These are phyloP conservation scores for Cyclura pinguis DNA, from an alignment of 2,797 vertebrate species.

Conservation along the genomic window DNA sequence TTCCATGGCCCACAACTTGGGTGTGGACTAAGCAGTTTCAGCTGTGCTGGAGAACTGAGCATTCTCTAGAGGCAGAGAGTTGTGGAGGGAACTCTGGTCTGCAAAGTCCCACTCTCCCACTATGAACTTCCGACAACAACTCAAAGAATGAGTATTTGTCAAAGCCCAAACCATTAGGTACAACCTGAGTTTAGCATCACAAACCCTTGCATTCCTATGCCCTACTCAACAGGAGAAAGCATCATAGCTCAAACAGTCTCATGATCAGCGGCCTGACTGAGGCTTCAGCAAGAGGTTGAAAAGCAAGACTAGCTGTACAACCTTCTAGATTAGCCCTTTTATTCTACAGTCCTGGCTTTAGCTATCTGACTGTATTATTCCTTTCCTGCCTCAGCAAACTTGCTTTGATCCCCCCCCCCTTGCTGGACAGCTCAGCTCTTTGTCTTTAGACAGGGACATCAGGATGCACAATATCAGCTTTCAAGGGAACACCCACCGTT, in stretches of 20 bases:
- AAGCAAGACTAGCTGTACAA: background rate
- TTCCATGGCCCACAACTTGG: background rate
- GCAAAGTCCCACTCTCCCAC: no score
- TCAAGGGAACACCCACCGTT: background rate
- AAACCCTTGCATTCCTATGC: background rate
- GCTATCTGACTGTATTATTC: background rate
- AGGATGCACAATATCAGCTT: background rate
- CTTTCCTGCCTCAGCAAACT: background rate
- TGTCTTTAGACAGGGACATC: background rate
- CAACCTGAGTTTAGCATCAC: background rate
- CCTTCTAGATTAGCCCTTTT: background rate
- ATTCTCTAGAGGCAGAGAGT: no score
- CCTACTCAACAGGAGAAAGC: background rate
- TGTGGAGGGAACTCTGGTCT: background rate
- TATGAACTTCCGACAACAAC: background rate
- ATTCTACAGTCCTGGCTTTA: background rate
- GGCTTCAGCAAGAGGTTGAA: no score
- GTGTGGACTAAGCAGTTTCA: background rate
- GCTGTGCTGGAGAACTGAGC: background rate
- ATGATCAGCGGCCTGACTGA: no score
- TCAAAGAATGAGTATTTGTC: background rate
- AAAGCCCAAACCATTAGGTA: background rate
- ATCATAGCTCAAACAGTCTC: background rate
- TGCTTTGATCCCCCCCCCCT: background rate
- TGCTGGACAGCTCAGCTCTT: background rate